These are phyloP conservation scores for Calycopis cecrops DNA, from an alignment of 1,140 invertebrate species.

Conservation along the genomic window DNA sequence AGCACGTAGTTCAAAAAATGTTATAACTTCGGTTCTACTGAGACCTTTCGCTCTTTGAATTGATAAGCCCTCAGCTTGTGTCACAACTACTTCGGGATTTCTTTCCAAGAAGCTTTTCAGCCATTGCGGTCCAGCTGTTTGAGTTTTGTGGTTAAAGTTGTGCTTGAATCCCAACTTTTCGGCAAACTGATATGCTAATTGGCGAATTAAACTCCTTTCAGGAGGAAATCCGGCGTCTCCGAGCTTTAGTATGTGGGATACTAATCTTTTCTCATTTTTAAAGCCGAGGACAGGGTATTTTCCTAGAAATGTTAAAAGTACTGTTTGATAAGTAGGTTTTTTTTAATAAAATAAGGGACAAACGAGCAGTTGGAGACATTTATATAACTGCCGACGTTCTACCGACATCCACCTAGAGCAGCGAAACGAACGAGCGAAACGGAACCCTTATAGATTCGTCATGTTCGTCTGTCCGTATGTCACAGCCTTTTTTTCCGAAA, in stretches of 20 bases:
- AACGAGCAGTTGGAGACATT: too few species aligned
- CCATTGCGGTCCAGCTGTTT: constrained; percentile 43
- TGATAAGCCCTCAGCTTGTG: constrained; percentile 54
- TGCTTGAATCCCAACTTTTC: constrained; percentile 39
- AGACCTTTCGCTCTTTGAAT: constrained; percentile 41
- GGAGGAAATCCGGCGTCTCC: constrained; percentile 35
- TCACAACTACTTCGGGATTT: constrained; percentile 40
- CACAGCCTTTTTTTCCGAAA: too few species aligned
- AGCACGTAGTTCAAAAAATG: constrained; percentile 40
- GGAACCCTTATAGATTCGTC: too few species aligned
- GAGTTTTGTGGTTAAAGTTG: constrained; percentile 41
- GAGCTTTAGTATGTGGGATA: constrained; percentile 38
- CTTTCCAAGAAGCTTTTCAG: constrained; percentile 43
- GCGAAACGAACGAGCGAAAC: too few species aligned
- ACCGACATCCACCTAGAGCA: too few species aligned
- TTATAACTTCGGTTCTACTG: constrained; percentile 37
- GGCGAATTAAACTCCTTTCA: constrained; percentile 24
- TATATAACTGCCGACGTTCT: too few species aligned
- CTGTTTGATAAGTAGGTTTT: constrained; percentile 11
- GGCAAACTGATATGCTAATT: constrained; percentile 42
- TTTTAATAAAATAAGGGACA: too few species aligned
- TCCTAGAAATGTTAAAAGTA: constrained; percentile 25
- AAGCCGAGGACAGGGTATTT: constrained; percentile 33
- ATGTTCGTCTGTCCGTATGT: too few species aligned
- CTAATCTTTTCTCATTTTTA: constrained; percentile 41